Conservation (phyloP, 1,140 invertebrate genomes). For the Leptopilina clavipes region DNA sequence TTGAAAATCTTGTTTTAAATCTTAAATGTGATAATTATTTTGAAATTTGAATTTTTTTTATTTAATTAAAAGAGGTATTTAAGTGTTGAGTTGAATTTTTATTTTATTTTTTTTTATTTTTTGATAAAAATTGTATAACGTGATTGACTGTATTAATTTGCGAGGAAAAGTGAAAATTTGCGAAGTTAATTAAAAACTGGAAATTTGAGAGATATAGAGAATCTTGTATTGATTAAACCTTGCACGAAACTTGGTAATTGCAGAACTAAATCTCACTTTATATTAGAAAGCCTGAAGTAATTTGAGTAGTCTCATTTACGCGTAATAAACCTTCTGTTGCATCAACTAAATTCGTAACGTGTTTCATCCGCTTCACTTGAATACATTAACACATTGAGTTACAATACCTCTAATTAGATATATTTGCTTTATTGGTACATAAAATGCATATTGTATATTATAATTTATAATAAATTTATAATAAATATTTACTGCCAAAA, state of each 20-base stretch:
- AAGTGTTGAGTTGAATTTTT: no score
- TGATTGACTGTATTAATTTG: neutral
- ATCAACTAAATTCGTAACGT: conserved; percentile 15
- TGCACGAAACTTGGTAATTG: conserved; percentile 33
- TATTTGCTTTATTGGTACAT: neutral
- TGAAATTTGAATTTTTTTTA: no score
- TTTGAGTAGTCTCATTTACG: conserved; percentile 28
- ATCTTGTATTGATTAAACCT: conserved; percentile 5
- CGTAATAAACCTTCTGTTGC: conserved; percentile 25
- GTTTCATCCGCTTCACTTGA: neutral
- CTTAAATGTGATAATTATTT: no score
- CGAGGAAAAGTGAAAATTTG: neutral
- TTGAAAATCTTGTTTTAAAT: no score
- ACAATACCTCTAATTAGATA: neutral
- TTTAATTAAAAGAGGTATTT: neutral
- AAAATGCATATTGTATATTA: neutral
- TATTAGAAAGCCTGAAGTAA: conserved; percentile 13
- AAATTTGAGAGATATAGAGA: conserved; percentile 7
- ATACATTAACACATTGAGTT: neutral
- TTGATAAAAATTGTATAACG: neutral
- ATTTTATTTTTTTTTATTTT: no score
- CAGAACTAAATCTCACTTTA: conserved; percentile 28
- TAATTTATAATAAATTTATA: no score
- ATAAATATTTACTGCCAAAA: no score
- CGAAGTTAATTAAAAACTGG: conserved; percentile 15